Conservation (phyloP, 1,140 invertebrate species). For the Thalassaphorura encarpata region DNA sequence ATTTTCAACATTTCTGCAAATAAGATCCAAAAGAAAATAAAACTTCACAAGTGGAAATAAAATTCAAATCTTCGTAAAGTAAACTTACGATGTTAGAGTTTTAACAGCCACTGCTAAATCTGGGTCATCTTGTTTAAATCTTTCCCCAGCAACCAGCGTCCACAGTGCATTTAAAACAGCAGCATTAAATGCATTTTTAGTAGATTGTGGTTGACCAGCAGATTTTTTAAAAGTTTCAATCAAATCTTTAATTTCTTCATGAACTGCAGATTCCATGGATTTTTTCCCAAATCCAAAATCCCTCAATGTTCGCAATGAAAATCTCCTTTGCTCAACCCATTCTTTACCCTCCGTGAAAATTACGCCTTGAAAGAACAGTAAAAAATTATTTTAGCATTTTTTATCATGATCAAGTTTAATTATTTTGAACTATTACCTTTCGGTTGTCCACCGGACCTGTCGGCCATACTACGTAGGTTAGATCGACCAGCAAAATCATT, state of each 20-base stretch:
- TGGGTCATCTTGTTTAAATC: conserved; percentile 5
- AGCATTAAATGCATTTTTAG: conserved; percentile 11
- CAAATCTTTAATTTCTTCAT: conserved; percentile 6
- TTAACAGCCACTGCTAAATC: neutral
- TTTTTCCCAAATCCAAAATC: conserved; percentile 9
- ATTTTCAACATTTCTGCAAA: too few relatives aligned
- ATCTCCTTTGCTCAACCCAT: conserved; percentile 3
- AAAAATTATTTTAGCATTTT: neutral
- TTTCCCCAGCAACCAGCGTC: neutral
- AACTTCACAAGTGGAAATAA: too few relatives aligned
- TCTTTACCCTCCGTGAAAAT: conserved; percentile 1
- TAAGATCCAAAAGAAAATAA: too few relatives aligned
- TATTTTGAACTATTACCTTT: neutral
- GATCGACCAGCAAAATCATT: neutral
- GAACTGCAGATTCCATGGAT: conserved; percentile 1
- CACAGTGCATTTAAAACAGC: conserved; percentile 10
- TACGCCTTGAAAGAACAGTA: neutral
- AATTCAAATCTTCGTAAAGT: too few relatives aligned
- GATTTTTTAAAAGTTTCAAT: conserved; percentile 2
- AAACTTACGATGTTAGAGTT: neutral
- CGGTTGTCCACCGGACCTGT: neutral
- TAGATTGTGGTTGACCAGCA: neutral
- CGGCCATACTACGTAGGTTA: neutral
- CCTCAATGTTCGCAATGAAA: neutral
- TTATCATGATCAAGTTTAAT: neutral